Base-by-base conservation (phyloP, 1,140 invertebrate species). In the Pogonognathellus flavescens region DNA sequence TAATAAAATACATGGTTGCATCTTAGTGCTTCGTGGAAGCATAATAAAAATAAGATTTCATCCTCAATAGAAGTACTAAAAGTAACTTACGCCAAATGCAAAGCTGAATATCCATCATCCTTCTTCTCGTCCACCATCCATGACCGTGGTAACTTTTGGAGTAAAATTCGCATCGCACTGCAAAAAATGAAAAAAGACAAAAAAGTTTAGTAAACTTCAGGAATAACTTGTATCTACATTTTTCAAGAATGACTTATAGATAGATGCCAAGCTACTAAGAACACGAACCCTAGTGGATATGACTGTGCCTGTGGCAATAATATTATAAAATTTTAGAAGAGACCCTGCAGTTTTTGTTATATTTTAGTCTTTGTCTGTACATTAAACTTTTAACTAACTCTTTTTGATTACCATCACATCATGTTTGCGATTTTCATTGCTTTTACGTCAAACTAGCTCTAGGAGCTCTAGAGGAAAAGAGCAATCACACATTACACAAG, bases 41-140 rank as follows among this genome's bases (percentile, higher is more conserved):
- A 59, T 59, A 59, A 16, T 59, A 59, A 59, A 16, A 59, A 16
- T 9, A 59, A 4, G 13, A 18, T 59, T 16, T 18, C 18, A 59
- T 18, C 9, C 9, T 59, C 1, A 59, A 41, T 3, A 41, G n/a
- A n/a, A n/a, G n/a, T n/a, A n/a, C 1, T 41, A 41, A 41, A 3
- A 3, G 1, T 41, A 41, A 41, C 31, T 41, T 41, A 41, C 31
- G 62, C 62, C 62, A 99, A 93, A 91, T 99, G 97, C 14, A 99
- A 92, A 0, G 97, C 97, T 0, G 97, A 86, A 84, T 88, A 88
- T 20, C 98, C 98, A 90, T 99, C 98, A 90, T 99, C 97, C 91
- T 99, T 99, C 89, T 98, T 98, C 90, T 99, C 97, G 91, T 99
- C 97, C 41, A 99, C 97, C 89, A 99, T 96, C 98, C 98, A 99